phyloP scores from a whole-genome alignment of 92 coral and sea anemone genomes.

The Epizoanthus illoricatus region DNA sequence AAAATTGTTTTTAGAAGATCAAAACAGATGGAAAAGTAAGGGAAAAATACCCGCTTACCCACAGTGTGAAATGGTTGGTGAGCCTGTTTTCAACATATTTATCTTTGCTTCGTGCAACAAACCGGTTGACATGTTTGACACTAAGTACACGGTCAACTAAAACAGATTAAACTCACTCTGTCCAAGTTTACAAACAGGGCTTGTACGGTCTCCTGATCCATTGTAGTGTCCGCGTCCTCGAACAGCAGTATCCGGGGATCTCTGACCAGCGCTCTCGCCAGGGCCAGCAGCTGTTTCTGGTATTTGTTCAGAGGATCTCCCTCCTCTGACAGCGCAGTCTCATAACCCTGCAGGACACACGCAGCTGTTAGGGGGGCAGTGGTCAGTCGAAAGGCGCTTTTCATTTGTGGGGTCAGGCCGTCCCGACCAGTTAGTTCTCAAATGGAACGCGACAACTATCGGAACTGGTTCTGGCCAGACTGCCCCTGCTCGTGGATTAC shows the following conservation, averaged over 20 bases:
- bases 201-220: conserved; percentile 53
- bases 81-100: too few species aligned
- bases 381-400: too few species aligned
- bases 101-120: not conserved
- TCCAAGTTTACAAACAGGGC: conserved; percentile 56
- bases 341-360: conserved; percentile 54
- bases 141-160: not conserved
- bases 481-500: not conserved
- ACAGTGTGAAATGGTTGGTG: too few species aligned
- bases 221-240: conserved; percentile 69
- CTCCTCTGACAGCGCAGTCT: conserved; percentile 54
- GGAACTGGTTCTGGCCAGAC: too few species aligned
- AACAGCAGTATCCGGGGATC: conserved; percentile 73
- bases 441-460: too few species aligned
- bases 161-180: conserved; percentile 39
- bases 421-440: too few species aligned
- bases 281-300: conserved; percentile 72
- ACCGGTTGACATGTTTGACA: not conserved
- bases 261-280: conserved; percentile 67
- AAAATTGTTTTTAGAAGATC: too few species aligned
- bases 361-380: not conserved
- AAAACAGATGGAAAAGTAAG: too few species aligned
- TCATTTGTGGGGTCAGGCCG: too few species aligned
- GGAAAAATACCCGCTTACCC: too few species aligned
- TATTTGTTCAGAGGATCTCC: conserved; percentile 70